phyloP scores from a whole-genome alignment of 2,888 invertebrate genomes.

The Mesochorus sp. region DNA sequence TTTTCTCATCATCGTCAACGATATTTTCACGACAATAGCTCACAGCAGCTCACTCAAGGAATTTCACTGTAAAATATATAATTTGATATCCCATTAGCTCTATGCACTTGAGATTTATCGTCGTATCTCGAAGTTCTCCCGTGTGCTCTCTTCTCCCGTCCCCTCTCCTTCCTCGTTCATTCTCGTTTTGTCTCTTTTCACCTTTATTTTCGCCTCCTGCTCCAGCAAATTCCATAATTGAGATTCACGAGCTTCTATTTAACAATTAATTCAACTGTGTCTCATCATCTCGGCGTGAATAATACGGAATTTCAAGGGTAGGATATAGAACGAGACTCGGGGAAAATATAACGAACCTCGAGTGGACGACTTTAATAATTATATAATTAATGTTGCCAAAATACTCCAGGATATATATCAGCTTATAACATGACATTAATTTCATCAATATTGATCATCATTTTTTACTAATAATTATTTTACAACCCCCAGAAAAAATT shows the following conservation, averaged over 20 bases:
- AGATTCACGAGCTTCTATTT: conserved; percentile 63
- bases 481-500: not conserved
- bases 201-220: conserved; percentile 21
- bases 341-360: not conserved
- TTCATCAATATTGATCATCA: not conserved
- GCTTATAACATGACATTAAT: conserved; percentile 4
- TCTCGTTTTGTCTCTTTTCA: conserved; percentile 27
- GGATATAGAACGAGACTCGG: not conserved
- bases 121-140: conserved; percentile 51
- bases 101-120: conserved; percentile 72
- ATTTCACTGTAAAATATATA: conserved; percentile 53
- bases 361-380: conserved; percentile 47
- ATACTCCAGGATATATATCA: not conserved
- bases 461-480: not conserved
- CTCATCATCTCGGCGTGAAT: conserved; percentile 11
- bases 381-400: conserved; percentile 48
- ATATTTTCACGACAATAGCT: conserved; percentile 56
- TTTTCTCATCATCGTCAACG: conserved; percentile 58
- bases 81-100: conserved; percentile 72
- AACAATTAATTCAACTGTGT: conserved; percentile 61
- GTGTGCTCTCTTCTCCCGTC: not conserved
- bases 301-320: not conserved
- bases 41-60: not conserved
- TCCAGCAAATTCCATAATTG: conserved; percentile 56
- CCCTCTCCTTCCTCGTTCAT: not conserved